Base-by-base conservation (phyloP, 2,888 invertebrate species). In the Dascillus cervinus region DNA sequence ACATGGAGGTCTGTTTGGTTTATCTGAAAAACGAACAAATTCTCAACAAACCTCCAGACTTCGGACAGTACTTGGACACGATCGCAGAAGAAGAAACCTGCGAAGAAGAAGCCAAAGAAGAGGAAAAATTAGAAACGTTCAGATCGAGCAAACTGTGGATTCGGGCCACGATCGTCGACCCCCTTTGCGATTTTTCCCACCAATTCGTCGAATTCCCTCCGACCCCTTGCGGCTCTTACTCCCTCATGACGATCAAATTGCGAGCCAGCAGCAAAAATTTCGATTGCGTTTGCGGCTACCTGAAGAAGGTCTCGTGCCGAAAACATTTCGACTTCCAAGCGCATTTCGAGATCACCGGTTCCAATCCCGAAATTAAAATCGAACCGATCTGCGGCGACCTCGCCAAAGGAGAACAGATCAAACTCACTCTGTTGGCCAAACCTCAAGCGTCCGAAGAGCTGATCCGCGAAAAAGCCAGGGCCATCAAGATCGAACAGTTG, bases 151-250 rank as follows among this genome's bases (percentile, higher is more conserved):
- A 34, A 12, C 17, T 47, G 6, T 39, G 36, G 35, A 11, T 52
- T 2, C 31, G 24, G 29, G 41, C 43, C 1, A 34, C 29, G 3
- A 31, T 51, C 3, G 19, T 44, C 6, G 47, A 41, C 13, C 47
- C 47, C 3, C 25, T 43, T 3, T 44, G 44, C 25, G 40, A 42
- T 4, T 31, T 53, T 4, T 49, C 50, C 1, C 42, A 49, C 14
- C 47, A 49, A 30, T 34, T 37, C n/a, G 30, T 53, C 1, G 37
- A 37, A 14, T 48, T 55, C 25, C 54, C 52, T 1, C 45, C 46
- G 14, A 56, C 56, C 3, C 55, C 56, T 3, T 49, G 54, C 22
- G 54, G 53, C 1, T 56, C 56, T 0, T 49, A 45, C 25, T 49
- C 52, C 2, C 31, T 39, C 3, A 45, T 49, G 44, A 29, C 17